Base-by-base conservation (phyloP, 2,888 invertebrate species). In the Digitonthophagus gazella region DNA sequence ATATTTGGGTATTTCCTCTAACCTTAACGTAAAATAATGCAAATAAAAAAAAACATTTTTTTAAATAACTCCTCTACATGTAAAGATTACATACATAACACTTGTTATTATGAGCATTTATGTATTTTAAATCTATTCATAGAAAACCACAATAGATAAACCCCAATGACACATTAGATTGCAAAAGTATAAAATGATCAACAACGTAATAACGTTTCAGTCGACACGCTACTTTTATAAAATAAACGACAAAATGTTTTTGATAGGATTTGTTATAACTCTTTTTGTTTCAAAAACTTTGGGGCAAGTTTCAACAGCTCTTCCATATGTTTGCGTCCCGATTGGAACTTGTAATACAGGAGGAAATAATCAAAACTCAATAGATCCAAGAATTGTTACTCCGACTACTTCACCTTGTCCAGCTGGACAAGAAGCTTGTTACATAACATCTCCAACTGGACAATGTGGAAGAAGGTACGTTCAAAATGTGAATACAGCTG, bases 391-490 rank as follows among this genome's bases (percentile, higher is more conserved):
- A 71, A 80, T 80, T 58, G 78, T 80, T 1, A 77, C 77, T 20
- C 80, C 80, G 56, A 63, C 56, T 5, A 19, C 68, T 58, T 16
- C 15, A 56, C 15, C 74, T 1, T 81, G 81, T 72, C 78, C 79
- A 6, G 20, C 75, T 4, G 80, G 80, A 54, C 74, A 69, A 67
- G 75, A 75, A 65, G 74, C 78, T 14, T 81, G 80, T 71, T 80
- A 74, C 58, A 76, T 19, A 54, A 22, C 57, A 1, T 19, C 18
- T 6, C 61, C 18, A 2, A 68, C 68, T 15, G 55, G 84, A 58
- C 78, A 83, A 44, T 88, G 88, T 74, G 87, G 88, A 0, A 80
- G 78, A 8, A 73, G 84, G 63, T 84, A 84, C 71, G 79, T 82
- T 3, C 78, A 81, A 1, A 78, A 84, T 0, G 75, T 81, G 15